Percentiles rank a stretch among this genome's conserved stretches.
phyloP scores from a whole-genome alignment of 2,113 vertebrate species.

The Ageneiosus marmoratus region DNA sequence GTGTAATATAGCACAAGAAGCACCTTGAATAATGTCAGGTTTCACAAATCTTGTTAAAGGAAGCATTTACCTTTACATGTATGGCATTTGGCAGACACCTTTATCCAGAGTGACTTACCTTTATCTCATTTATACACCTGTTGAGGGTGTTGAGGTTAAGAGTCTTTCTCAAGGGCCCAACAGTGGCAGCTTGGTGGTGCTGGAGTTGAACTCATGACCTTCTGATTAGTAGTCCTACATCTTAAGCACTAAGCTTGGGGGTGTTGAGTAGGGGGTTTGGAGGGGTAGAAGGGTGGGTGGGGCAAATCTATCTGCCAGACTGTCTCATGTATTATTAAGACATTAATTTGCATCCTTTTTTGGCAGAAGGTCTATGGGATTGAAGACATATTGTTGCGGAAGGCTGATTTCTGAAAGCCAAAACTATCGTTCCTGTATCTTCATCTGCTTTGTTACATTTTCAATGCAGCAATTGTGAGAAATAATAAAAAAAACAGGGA shows the following conservation, averaged over 20 bases:
- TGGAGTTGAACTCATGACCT: no score
- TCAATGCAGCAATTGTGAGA: constrained; percentile 20
- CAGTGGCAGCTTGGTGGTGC: no score
- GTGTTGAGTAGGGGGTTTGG: no score
- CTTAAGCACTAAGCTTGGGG: no score
- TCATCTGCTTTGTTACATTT: neutral
- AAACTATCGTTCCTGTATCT: neutral
- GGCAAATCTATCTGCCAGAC: constrained; percentile 49
- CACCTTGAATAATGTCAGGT: neutral
- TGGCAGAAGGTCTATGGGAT: constrained; percentile 40
- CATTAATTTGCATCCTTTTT: constrained; percentile 54
- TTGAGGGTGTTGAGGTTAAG: no score
- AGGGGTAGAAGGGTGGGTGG: neutral
- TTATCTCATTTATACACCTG: no score
- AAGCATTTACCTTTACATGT: no score
- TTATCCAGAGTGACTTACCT: no score
- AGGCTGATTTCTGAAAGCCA: constrained; percentile 32
- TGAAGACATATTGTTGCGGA: constrained; percentile 43
- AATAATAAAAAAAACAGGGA: constrained; percentile 19
- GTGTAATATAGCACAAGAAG: neutral
- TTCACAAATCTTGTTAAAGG: neutral
- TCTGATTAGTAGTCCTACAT: no score
- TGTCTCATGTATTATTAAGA: constrained; percentile 51
- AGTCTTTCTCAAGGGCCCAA: no score
- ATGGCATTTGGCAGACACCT: no score